Percentiles rank a stretch among this genome's conserved stretches.
Evolutionary conservation across 2,797 vertebrate species (phyloP).

Genomic region (Furcifer pardalis): DNA sequence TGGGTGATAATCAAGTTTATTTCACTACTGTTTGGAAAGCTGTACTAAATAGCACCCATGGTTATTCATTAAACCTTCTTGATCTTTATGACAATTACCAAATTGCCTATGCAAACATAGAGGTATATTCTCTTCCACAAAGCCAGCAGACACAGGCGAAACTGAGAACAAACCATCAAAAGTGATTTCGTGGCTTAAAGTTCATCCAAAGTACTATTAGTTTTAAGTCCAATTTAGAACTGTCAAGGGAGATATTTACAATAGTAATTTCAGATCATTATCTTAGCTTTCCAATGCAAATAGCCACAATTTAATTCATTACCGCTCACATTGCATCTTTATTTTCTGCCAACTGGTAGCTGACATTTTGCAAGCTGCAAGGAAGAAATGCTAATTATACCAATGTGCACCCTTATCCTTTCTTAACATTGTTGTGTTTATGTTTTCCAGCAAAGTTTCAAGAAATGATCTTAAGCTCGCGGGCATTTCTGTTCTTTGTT

Average conservation of each 20-base stretch:
- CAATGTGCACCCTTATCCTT: slow-evolving; percentile 76
- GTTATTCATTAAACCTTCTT: slow-evolving; percentile 78
- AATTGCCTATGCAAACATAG: slow-evolving; percentile 78
- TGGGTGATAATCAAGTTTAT: slow-evolving; percentile 69
- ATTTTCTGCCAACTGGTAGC: slow-evolving; percentile 83
- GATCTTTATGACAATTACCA: slow-evolving; percentile 79
- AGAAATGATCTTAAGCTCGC: slow-evolving; percentile 53
- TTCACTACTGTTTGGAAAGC: slow-evolving; percentile 73
- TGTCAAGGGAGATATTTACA: slow-evolving; percentile 82
- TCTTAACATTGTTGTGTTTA: slow-evolving; percentile 68
- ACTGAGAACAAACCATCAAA: slow-evolving; percentile 71
- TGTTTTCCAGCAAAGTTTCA: slow-evolving; percentile 53
- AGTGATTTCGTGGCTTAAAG: slow-evolving; percentile 78
- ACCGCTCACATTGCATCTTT: slow-evolving; percentile 81
- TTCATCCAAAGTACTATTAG: slow-evolving; percentile 80
- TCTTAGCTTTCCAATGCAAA: slow-evolving; percentile 83
- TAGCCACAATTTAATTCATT: slow-evolving; percentile 83
- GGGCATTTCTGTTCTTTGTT: slow-evolving; percentile 57
- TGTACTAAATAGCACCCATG: slow-evolving; percentile 75
- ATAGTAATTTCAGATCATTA: slow-evolving; percentile 82
- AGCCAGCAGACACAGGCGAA: slow-evolving; percentile 74
- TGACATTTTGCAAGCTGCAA: slow-evolving; percentile 80
- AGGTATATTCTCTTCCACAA: slow-evolving; percentile 79
- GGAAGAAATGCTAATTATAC: slow-evolving; percentile 81
- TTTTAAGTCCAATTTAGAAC: slow-evolving; percentile 80